Percentiles rank a stretch among this genome's conserved stretches.
Evolutionary conservation across 2,888 invertebrate genomes (phyloP).

Genomic region (Cantharis flavilabris): DNA sequence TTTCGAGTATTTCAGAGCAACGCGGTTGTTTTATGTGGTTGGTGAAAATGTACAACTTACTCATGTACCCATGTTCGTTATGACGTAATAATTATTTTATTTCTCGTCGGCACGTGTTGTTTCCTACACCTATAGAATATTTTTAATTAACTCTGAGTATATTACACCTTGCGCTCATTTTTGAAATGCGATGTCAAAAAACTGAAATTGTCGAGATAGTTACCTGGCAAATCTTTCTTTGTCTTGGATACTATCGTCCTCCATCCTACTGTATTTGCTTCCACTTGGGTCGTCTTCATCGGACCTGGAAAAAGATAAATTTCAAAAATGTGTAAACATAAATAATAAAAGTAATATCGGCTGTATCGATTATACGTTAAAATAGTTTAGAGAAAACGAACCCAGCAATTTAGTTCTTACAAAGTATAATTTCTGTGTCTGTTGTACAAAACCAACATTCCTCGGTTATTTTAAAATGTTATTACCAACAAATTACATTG

Average conservation of each 20-base stretch:
- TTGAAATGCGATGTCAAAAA: background rate
- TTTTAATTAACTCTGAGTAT: background rate
- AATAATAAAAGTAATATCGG: constrained; percentile 14
- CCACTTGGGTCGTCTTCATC: constrained; percentile 87
- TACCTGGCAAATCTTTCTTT: constrained; percentile 96
- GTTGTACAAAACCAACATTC: constrained; percentile 21
- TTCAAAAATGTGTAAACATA: constrained; percentile 14
- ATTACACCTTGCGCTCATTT: background rate
- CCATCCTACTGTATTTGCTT: constrained; percentile 85
- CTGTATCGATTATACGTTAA: background rate
- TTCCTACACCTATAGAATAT: background rate
- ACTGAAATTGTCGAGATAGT: constrained; percentile 50
- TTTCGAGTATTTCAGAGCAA: background rate
- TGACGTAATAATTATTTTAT: background rate
- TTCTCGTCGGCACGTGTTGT: background rate
- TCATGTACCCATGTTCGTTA: background rate
- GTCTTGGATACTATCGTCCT: constrained; percentile 93
- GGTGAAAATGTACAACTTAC: background rate
- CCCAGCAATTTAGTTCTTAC: constrained; percentile 22
- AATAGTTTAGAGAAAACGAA: constrained; percentile 8
- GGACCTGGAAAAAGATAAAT: constrained; percentile 62
- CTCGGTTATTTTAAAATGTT: constrained; percentile 23
- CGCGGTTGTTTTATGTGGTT: background rate
- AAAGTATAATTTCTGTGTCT: constrained; percentile 18
- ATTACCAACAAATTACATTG: constrained; percentile 14